Conservation (phyloP, 1,140 invertebrate genomes). For the Kradibia gibbosae region DNA sequence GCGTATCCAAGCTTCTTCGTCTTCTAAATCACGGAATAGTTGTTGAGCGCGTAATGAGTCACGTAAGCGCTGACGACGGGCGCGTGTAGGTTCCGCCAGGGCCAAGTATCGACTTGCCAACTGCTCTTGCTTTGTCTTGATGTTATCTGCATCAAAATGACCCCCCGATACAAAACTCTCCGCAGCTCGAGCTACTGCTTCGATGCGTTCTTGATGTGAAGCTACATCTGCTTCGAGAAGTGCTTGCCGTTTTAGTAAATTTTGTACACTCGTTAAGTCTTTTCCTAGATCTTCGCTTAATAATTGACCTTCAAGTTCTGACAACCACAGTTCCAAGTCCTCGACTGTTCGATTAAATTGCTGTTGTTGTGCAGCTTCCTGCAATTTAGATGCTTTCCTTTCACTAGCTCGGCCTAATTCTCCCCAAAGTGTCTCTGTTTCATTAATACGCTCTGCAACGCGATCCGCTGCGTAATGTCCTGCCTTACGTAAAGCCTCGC, state of each 20-base stretch:
- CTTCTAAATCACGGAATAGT: slow-evolving; percentile 96
- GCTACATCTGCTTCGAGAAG: slow-evolving; percentile 97
- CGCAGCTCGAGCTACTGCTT: slow-evolving; percentile 88
- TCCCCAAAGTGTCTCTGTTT: slow-evolving; percentile 95
- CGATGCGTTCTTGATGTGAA: slow-evolving; percentile 96
- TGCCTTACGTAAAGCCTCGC: slow-evolving; percentile 82
- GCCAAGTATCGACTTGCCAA: slow-evolving; percentile 85
- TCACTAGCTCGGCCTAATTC: slow-evolving; percentile 91
- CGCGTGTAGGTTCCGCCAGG: slow-evolving; percentile 89
- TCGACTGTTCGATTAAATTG: slow-evolving; percentile 98
- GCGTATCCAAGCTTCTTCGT: slow-evolving; percentile 99
- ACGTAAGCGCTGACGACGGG: slow-evolving; percentile 88
- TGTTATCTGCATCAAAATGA: slow-evolving; percentile 98
- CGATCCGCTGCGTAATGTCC: slow-evolving; percentile 85
- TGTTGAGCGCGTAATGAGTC: slow-evolving; percentile 97
- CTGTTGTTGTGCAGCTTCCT: slow-evolving; percentile 97
- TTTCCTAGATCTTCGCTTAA: slow-evolving; percentile 98
- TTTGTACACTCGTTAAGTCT: slow-evolving; percentile 96
- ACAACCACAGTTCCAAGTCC: slow-evolving; percentile 98
- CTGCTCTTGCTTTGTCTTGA: slow-evolving; percentile 87
- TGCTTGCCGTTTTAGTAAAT: slow-evolving; percentile 97
- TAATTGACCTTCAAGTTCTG: slow-evolving; percentile 96
- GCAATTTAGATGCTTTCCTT: slow-evolving; percentile 90
- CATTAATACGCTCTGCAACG: slow-evolving; percentile 87
- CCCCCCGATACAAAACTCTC: slow-evolving; percentile 91